Evolutionary conservation across 2,113 vertebrate genomes (phyloP), one percentile per base, ranked within the genome.

Genomic region (Clupea harengus): DNA sequence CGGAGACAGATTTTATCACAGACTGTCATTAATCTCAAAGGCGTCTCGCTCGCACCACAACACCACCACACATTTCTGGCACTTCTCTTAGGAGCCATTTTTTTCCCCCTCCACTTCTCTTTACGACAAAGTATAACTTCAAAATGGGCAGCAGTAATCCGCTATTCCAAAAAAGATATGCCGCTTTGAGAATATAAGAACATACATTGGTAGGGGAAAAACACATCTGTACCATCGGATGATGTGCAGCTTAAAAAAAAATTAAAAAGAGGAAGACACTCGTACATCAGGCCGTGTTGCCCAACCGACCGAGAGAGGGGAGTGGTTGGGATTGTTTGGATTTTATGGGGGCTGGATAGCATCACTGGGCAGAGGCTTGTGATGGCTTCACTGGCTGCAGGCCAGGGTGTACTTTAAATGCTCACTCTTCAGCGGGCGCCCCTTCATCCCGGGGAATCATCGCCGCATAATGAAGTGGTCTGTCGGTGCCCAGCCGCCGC

Each of bases 351-450:
- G 52, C 81, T 85, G 50, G 60, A 64, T 47, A 86, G 54, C 50
- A 86, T 86, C 80, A 57, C 45, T 85, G 83, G 85, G 86, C 84
- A 81, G 86, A 81, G 85, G 81, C 83, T 67, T 44, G 81, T 86
- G 86, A 88, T 89, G 88, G 86, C 85, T 86, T 57, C 82, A 54
- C 54, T 89, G 87, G 89, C 85, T n/a, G 22, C 45, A 2, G 11
- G 75, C 85, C 87, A 89, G 82, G 45, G 83, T 57, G 82, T 47
- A 84, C 85, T 89, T 87, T 81, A 86, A 89, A 87, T 84, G 80
- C 82, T 82, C 44, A 47, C 82, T 85, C 81, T 88, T 54, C 81
- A 81, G 84, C 80, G 45, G 84, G 45, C 82, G 32, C 32, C 72
- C 72, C 72, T 39, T 39, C 32, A 78, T 78, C 32, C 72, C 32